A percentile compares a stretch with the other conserved stretches of the same genome.
phyloP scores from a whole-genome alignment of 2,113 vertebrate species.

The Lota lota region DNA sequence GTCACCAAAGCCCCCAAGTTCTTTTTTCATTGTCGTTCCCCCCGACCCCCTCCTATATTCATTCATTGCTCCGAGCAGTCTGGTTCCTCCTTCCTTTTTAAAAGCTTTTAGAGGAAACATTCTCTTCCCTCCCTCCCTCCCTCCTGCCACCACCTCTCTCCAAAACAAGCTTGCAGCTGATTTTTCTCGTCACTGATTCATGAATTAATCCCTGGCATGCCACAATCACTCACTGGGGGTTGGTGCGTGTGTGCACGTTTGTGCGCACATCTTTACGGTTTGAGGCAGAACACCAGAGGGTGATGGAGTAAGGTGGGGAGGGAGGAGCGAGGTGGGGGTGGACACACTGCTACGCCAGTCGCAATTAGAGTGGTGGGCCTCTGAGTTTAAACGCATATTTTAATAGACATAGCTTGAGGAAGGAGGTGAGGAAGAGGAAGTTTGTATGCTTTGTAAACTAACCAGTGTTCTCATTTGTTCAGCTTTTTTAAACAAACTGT shows the following conservation, averaged over 20 bases:
- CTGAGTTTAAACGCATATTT: conserved; percentile 61
- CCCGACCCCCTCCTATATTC: not conserved
- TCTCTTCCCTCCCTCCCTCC: conserved; percentile 42
- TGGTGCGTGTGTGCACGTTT: conserved; percentile 3
- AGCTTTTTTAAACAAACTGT: conserved; percentile 61
- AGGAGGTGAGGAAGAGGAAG: conserved; percentile 31
- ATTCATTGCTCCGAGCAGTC: conserved; percentile 33
- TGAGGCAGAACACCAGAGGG: conserved; percentile 1
- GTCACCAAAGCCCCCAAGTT: conserved; percentile 36
- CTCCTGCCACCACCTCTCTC: conserved; percentile 15
- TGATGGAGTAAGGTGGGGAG: conserved; percentile 18
- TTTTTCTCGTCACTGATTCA: conserved; percentile 66
- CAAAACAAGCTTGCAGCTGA: conserved; percentile 57
- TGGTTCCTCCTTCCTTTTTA: conserved; percentile 29
- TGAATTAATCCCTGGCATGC: conserved; percentile 57
- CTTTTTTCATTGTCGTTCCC: conserved; percentile 5
- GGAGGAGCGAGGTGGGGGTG: conserved; percentile 19
- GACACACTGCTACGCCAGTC: conserved; percentile 49
- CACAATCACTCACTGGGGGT: conserved; percentile 41
- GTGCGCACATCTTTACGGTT: conserved; percentile 7
- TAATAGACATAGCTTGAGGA: conserved; percentile 61
- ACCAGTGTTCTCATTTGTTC: conserved; percentile 54
- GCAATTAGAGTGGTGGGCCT: conserved; percentile 63
- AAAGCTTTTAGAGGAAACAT: conserved; percentile 53
- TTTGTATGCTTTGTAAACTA: conserved; percentile 54